These are phyloP conservation scores for Pseudonaja textilis DNA, from an alignment of 2,113 vertebrate genomes.

Conservation along the genomic window DNA sequence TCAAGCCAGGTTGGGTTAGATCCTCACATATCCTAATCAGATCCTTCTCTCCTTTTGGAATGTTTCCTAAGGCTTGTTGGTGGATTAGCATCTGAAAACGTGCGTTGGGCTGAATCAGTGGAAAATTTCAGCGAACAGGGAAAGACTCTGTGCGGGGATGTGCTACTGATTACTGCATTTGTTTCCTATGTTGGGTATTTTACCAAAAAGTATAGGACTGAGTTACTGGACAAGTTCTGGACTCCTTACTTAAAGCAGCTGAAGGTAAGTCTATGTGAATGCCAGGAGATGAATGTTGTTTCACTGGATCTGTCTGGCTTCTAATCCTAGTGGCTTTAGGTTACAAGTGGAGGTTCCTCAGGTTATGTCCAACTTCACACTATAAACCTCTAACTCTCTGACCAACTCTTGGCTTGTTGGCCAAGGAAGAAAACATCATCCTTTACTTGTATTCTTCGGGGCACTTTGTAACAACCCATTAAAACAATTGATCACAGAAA, in stretches of 20 bases:
- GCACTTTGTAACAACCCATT: background rate
- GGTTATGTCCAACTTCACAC: background rate
- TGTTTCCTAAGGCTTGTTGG: slow-evolving; percentile 63
- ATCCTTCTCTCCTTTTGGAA: background rate
- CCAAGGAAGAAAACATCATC: background rate
- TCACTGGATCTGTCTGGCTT: background rate
- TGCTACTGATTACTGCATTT: slow-evolving; percentile 72
- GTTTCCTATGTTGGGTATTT: slow-evolving; percentile 78
- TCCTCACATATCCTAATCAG: background rate
- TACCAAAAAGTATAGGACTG: slow-evolving; percentile 74
- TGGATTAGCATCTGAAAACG: slow-evolving; percentile 70
- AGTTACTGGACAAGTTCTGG: slow-evolving; percentile 73
- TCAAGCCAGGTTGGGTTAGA: background rate
- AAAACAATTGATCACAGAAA: background rate
- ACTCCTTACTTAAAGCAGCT: slow-evolving; percentile 63
- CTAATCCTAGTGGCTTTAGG: background rate
- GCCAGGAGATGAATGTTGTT: background rate
- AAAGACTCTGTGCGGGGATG: slow-evolving; percentile 64
- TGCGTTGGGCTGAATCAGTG: slow-evolving; percentile 74
- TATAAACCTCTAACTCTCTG: background rate
- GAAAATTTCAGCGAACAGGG: slow-evolving; percentile 60
- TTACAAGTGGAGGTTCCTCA: background rate
- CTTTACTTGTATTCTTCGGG: background rate
- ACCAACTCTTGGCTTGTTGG: background rate
- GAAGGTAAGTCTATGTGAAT: slow-evolving; percentile 36